Conservation (phyloP, 2,113 vertebrate genomes). For the Pteronura brasiliensis region DNA sequence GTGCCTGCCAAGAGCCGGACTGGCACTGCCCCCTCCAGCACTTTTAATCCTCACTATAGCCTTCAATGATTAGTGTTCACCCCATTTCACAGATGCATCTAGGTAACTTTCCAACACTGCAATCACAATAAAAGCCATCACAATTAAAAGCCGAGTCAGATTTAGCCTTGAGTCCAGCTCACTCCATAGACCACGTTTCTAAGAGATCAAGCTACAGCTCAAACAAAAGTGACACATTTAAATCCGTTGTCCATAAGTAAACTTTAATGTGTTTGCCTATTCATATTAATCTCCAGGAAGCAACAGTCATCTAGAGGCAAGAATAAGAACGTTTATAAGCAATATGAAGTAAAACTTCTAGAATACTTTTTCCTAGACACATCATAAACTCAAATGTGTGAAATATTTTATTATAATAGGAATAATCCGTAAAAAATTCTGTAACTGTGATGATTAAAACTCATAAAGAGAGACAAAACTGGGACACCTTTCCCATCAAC, state of each 20-base stretch:
- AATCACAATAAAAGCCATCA: background rate
- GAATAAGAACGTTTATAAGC: background rate
- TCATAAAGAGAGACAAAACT: background rate
- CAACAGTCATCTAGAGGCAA: background rate
- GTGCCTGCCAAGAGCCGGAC: background rate
- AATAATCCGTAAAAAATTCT: background rate
- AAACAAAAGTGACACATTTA: background rate
- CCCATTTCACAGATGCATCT: background rate
- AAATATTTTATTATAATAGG: slow-evolving; percentile 6
- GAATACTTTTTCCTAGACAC: background rate
- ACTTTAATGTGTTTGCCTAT: background rate
- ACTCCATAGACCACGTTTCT: background rate
- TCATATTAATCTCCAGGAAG: background rate
- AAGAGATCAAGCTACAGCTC: background rate
- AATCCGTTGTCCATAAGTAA: background rate
- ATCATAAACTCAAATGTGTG: background rate
- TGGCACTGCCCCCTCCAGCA: background rate
- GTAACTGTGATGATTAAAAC: slow-evolving; percentile 33
- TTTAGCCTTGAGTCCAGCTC: background rate
- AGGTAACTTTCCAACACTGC: background rate
- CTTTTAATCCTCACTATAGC: background rate
- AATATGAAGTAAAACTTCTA: slow-evolving; percentile 28
- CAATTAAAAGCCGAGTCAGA: background rate
- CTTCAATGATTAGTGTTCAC: background rate
- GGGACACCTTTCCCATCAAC: background rate